Conservation (phyloP, 2,113 vertebrate species). For the Canis aureus region DNA sequence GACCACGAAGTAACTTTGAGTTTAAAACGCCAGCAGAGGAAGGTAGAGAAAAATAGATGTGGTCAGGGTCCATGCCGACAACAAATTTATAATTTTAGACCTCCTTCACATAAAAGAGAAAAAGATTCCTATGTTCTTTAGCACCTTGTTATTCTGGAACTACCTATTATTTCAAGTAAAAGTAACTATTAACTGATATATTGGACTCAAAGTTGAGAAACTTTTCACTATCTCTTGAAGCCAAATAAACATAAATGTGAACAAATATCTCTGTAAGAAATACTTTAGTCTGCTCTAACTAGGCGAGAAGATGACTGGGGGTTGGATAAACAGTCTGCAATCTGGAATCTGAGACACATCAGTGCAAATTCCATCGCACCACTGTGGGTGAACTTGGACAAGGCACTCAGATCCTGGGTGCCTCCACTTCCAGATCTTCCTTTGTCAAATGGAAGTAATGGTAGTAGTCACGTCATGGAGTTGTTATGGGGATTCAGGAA, state of each 20-base stretch:
- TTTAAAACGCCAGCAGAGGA: not conserved
- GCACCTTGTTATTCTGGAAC: not conserved
- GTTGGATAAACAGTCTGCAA: not conserved
- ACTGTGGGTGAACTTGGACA: not conserved
- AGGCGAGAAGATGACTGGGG: not conserved
- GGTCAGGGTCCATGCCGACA: not conserved
- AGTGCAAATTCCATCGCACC: slow-evolving; percentile 13
- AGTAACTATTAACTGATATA: not conserved
- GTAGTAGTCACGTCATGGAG: not conserved
- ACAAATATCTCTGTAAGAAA: not conserved
- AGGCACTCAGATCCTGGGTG: not conserved
- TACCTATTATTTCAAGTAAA: not conserved
- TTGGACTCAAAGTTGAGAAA: not conserved
- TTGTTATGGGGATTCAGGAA: not conserved
- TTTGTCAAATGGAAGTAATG: not conserved
- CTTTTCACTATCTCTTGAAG: not conserved
- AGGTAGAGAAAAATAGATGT: not conserved
- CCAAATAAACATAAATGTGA: not conserved
- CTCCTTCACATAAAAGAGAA: not conserved
- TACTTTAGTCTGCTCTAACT: not conserved
- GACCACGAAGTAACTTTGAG: not conserved
- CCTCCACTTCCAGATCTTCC: not conserved
- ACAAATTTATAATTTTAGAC: not conserved
- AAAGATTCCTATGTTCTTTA: not conserved
- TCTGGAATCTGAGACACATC: not conserved